phyloP scores from a whole-genome alignment of 1,140 invertebrate genomes.

The Arctopsyche grandis region DNA sequence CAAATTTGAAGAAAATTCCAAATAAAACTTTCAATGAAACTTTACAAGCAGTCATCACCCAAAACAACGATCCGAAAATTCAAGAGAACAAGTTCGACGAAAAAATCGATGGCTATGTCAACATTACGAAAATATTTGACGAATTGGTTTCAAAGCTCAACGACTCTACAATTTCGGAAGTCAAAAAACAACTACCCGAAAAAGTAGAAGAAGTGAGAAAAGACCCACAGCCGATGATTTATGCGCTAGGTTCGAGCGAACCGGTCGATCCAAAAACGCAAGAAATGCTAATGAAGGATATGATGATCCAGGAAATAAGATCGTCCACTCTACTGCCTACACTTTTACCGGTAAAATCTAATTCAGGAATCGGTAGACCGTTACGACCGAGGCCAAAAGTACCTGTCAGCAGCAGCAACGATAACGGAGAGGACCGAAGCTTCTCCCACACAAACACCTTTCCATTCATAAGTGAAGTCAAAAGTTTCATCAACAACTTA shows the following conservation, averaged over 20 bases:
- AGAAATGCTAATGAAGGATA: slow-evolving; percentile 55
- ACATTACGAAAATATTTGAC: slow-evolving; percentile 49
- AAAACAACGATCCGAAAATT: slow-evolving; percentile 59
- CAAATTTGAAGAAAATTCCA: slow-evolving; percentile 59
- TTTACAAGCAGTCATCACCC: slow-evolving; percentile 65
- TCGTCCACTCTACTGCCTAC: slow-evolving; percentile 66
- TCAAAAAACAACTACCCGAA: not conserved
- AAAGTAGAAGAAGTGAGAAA: slow-evolving; percentile 6
- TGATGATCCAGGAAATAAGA: slow-evolving; percentile 56
- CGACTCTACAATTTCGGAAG: not conserved
- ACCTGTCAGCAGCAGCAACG: slow-evolving; percentile 43
- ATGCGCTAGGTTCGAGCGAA: slow-evolving; percentile 59
- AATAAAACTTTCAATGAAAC: slow-evolving; percentile 66
- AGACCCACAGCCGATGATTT: slow-evolving; percentile 38
- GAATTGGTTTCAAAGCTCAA: slow-evolving; percentile 47
- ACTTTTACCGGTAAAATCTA: slow-evolving; percentile 71
- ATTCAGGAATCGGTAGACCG: slow-evolving; percentile 68
- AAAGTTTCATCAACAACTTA: slow-evolving; percentile 57
- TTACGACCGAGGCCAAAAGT: slow-evolving; percentile 66
- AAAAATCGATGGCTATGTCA: slow-evolving; percentile 34
- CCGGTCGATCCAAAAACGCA: slow-evolving; percentile 58
- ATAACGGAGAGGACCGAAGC: slow-evolving; percentile 58
- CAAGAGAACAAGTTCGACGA: not conserved
- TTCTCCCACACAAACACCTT: slow-evolving; percentile 52
- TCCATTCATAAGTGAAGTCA: slow-evolving; percentile 54